phyloP scores from a whole-genome alignment of 1,140 invertebrate species.

The Rhopalosiphum padi region DNA sequence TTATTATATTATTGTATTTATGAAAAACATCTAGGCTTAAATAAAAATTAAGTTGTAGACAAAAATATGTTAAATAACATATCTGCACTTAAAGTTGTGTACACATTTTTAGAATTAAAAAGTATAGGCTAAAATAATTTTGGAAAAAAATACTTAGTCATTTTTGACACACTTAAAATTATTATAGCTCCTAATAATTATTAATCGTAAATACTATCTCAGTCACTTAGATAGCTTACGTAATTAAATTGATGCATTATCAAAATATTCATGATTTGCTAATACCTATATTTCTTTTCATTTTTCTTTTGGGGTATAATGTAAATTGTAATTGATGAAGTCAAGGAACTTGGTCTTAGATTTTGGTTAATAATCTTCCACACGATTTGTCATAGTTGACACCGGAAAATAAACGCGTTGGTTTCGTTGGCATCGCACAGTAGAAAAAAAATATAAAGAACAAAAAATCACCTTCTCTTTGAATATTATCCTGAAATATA shows the following conservation, averaged over 20 bases:
- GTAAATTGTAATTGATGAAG: constrained; percentile 41
- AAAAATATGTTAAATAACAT: no score
- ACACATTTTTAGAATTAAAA: no score
- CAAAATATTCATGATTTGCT: background rate
- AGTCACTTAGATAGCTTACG: no score
- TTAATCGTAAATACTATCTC: no score
- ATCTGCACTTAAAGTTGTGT: no score
- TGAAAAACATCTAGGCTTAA: no score
- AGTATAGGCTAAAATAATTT: no score
- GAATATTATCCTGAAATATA: constrained; percentile 54
- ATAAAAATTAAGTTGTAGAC: no score
- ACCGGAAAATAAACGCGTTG: constrained; percentile 53
- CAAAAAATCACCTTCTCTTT: constrained; percentile 52
- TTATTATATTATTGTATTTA: no score
- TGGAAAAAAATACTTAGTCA: no score
- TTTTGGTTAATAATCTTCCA: constrained; percentile 39
- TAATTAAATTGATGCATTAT: background rate
- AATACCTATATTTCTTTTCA: background rate
- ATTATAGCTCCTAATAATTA: no score
- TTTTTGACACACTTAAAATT: background rate
- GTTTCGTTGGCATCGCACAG: constrained; percentile 2
- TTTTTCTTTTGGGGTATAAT: background rate
- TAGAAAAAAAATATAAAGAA: background rate
- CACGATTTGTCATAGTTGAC: constrained; percentile 58
- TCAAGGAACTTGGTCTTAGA: constrained; percentile 49